A percentile compares a stretch with the other conserved stretches of the same genome.
These are phyloP conservation scores for Natrix natrix DNA, from an alignment of 2,797 vertebrate genomes.

Conservation along the genomic window DNA sequence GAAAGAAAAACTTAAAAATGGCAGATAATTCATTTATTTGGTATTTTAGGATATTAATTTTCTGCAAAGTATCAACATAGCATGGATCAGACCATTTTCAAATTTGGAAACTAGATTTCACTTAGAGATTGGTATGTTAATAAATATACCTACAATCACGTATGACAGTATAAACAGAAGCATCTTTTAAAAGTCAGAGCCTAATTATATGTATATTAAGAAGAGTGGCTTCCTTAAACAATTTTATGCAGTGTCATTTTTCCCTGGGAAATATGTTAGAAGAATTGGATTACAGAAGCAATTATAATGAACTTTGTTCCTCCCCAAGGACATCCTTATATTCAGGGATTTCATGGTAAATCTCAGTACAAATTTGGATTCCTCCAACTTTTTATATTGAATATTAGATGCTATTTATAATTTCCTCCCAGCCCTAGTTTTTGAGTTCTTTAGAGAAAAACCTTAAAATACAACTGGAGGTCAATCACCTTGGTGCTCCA, in stretches of 20 bases:
- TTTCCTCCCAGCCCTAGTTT: background rate
- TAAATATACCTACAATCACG: background rate
- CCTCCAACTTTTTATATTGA: background rate
- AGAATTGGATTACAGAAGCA: background rate
- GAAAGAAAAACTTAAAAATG: background rate
- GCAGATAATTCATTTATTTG: background rate
- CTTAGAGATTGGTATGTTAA: background rate
- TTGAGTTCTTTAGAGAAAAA: conserved; percentile 34
- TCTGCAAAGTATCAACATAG: background rate
- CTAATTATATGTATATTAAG: conserved; percentile 5
- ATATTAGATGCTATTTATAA: background rate
- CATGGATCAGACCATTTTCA: background rate
- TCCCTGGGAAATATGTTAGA: background rate
- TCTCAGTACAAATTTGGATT: background rate
- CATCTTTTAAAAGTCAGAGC: background rate
- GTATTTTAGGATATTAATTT: background rate
- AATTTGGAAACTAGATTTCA: background rate
- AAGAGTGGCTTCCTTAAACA: conserved; percentile 8
- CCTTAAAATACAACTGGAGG: conserved; percentile 45
- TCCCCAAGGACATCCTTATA: background rate
- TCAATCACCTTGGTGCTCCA: conserved; percentile 27
- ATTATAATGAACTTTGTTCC: background rate
- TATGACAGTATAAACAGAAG: background rate
- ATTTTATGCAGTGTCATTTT: background rate
- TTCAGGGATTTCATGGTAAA: background rate